Percentiles rank a stretch among this genome's conserved stretches.
Conservation (phyloP, 1,140 invertebrate genomes). For the Drosophila rufa region DNA sequence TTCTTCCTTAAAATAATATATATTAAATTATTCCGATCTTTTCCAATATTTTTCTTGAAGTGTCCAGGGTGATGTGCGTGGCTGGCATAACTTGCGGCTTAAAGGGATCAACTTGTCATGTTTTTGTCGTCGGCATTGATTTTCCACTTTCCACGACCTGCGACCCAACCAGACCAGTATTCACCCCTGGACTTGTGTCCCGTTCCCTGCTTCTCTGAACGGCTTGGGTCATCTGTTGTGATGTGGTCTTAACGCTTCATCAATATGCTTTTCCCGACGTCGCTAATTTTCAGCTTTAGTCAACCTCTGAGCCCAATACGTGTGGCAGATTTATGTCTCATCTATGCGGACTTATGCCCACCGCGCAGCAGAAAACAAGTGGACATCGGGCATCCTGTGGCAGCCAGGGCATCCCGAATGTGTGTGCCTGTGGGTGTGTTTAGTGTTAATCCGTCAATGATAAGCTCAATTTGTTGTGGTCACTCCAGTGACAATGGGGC, state of each 20-base stretch:
- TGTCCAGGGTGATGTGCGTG: slow-evolving; percentile 62
- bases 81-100: slow-evolving; percentile 83
- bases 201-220: slow-evolving; percentile 5
- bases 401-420: not conserved
- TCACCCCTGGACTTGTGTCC: slow-evolving; percentile 7
- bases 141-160: slow-evolving; percentile 71
- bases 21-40: too few species aligned
- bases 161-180: slow-evolving; percentile 29
- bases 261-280: slow-evolving; percentile 76
- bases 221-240: slow-evolving; percentile 63
- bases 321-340: slow-evolving; percentile 77
- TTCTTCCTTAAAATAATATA: not conserved
- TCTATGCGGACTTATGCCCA: slow-evolving; percentile 28
- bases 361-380: slow-evolving; percentile 57
- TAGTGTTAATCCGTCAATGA: slow-evolving; percentile 84
- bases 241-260: slow-evolving; percentile 80
- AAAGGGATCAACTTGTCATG: slow-evolving; percentile 83
- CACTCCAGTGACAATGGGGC: slow-evolving; percentile 74
- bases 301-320: slow-evolving; percentile 66
- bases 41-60: slow-evolving; percentile 1
- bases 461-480: slow-evolving; percentile 84
- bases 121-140: slow-evolving; percentile 78
- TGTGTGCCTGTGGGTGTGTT: slow-evolving; percentile 62
- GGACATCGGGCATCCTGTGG: slow-evolving; percentile 34
- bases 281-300: slow-evolving; percentile 77